phyloP scores from a whole-genome alignment of 2,888 invertebrate species.

The Netelia melanura region DNA sequence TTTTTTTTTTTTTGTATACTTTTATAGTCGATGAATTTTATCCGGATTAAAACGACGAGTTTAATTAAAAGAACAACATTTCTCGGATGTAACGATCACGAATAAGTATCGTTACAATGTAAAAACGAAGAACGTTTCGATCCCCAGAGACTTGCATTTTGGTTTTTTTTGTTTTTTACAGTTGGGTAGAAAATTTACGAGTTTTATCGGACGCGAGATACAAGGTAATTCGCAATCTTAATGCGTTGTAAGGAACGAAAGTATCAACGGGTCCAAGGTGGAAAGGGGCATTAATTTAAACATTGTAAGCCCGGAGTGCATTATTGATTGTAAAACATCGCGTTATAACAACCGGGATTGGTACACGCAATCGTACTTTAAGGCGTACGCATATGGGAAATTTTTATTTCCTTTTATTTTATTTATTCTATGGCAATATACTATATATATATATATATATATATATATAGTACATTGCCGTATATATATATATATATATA shows the following conservation, averaged over 20 bases:
- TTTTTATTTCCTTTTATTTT: too few species aligned
- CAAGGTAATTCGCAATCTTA: slow-evolving; percentile 27
- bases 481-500: background rate
- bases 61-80: too few species aligned
- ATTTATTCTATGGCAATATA: background rate
- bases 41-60: too few species aligned
- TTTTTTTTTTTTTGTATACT: background rate
- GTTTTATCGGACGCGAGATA: slow-evolving; percentile 11
- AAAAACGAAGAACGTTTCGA: too few species aligned
- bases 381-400: background rate
- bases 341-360: slow-evolving; percentile 42
- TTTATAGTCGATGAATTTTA: background rate
- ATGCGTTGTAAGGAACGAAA: slow-evolving; percentile 9
- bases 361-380: slow-evolving; percentile 45
- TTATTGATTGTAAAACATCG: slow-evolving; percentile 58
- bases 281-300: slow-evolving; percentile 26
- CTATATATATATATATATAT: background rate
- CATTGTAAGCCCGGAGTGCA: slow-evolving; percentile 13
- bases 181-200: slow-evolving; percentile 3
- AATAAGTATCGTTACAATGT: too few species aligned
- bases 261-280: background rate
- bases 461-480: background rate
- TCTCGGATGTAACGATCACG: too few species aligned
- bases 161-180: background rate
- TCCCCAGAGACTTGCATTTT: background rate